A percentile compares a stretch with the other conserved stretches of the same genome.
phyloP scores from a whole-genome alignment of 2,888 invertebrate species.

The Drosophila melanosoma region DNA sequence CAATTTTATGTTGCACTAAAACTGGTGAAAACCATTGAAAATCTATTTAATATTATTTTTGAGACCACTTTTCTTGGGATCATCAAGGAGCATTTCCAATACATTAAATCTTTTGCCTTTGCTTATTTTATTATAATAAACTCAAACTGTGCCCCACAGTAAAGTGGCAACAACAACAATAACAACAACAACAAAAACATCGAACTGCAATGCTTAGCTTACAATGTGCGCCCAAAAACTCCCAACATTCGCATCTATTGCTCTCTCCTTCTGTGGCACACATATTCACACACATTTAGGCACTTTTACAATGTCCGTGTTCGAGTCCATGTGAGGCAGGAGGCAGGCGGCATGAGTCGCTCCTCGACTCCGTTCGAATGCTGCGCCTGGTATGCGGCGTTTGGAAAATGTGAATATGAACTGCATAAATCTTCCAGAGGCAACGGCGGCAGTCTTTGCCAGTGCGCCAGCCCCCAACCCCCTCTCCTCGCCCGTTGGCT shows the following conservation, averaged over 20 bases:
- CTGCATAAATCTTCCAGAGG: slow-evolving; percentile 83
- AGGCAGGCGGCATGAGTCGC: slow-evolving; percentile 22
- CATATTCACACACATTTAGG: slow-evolving; percentile 46
- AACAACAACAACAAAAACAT: slow-evolving; percentile 37
- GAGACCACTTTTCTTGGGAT: neutral
- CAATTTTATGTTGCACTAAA: neutral
- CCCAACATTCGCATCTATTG: slow-evolving; percentile 9
- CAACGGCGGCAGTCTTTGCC: slow-evolving; percentile 80
- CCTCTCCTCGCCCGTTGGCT: slow-evolving; percentile 53
- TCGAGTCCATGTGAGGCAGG: slow-evolving; percentile 27
- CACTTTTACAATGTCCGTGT: slow-evolving; percentile 55
- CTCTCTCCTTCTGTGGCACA: slow-evolving; percentile 13
- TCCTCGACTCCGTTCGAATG: slow-evolving; percentile 63
- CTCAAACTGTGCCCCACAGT: slow-evolving; percentile 46
- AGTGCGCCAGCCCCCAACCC: slow-evolving; percentile 50
- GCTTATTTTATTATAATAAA: neutral
- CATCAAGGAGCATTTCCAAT: neutral
- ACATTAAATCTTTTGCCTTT: neutral
- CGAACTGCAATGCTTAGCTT: slow-evolving; percentile 72
- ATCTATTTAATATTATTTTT: neutral
- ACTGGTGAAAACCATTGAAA: neutral
- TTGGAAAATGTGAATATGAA: slow-evolving; percentile 84
- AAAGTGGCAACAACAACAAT: slow-evolving; percentile 24
- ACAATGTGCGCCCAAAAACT: slow-evolving; percentile 65
- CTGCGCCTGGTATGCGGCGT: slow-evolving; percentile 78